phyloP scores from a whole-genome alignment of 2,888 invertebrate species.

The Pristionchus mayeri region DNA sequence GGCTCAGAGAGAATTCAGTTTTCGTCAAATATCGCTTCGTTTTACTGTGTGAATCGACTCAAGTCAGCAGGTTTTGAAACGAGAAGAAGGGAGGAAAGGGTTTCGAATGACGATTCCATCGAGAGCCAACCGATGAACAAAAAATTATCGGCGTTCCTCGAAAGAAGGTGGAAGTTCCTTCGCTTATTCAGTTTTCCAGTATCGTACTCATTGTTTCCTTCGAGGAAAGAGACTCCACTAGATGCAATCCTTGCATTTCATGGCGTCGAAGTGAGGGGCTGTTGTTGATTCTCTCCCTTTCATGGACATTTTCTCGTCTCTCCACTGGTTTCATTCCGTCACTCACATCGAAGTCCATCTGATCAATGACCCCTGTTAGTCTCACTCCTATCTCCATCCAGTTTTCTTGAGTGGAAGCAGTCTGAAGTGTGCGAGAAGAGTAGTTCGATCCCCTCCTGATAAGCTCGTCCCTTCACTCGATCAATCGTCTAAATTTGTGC shows the following conservation, averaged over 20 bases:
- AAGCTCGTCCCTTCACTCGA: background rate
- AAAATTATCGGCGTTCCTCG: background rate
- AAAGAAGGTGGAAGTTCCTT: background rate
- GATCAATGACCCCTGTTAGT: background rate
- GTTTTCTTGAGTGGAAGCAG: too few species aligned
- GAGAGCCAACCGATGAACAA: background rate
- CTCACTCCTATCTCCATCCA: background rate
- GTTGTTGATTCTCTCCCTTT: background rate
- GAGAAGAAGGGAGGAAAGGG: background rate
- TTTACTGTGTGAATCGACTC: background rate
- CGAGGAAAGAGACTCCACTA: too few species aligned
- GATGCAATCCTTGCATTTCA: background rate
- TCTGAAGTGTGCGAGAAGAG: background rate
- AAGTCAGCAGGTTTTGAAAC: background rate
- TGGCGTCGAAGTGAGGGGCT: background rate
- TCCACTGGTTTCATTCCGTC: background rate
- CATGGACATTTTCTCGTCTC: background rate
- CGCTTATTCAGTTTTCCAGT: conserved; percentile 24
- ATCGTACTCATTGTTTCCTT: background rate
- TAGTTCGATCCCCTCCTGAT: conserved; percentile 9
- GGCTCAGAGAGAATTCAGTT: background rate
- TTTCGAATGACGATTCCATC: conserved; percentile 15
- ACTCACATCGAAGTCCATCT: background rate
- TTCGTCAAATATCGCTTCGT: conserved; percentile 24
- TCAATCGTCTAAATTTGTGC: background rate